phyloP scores from a whole-genome alignment of 2,888 invertebrate genomes.

The Odontothrips loti region DNA sequence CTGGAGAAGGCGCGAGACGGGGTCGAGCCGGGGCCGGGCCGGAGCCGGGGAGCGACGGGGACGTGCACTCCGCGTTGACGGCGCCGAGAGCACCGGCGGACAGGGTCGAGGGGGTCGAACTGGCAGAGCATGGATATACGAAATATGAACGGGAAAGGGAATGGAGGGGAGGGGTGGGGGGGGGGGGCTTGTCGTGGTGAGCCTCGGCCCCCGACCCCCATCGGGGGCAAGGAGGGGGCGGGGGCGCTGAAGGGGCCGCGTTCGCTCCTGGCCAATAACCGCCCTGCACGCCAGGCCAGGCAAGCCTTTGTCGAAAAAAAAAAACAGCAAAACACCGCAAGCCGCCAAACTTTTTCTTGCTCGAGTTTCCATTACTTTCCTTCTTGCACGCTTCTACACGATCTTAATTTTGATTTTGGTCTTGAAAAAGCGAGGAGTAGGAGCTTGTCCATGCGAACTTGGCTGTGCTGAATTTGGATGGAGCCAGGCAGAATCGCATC shows the following conservation, averaged over 20 bases:
- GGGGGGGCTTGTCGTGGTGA: not conserved
- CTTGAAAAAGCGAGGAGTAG: no score
- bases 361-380: no score
- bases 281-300: not conserved
- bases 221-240: not conserved
- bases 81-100: not conserved
- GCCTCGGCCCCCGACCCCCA: not conserved
- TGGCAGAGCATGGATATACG: not conserved
- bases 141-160: not conserved
- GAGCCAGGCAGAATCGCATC: no score
- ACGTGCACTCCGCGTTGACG: not conserved
- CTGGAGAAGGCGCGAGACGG: not conserved
- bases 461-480: no score
- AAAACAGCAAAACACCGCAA: not conserved
- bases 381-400: no score
- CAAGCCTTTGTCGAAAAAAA: not conserved
- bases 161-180: not conserved
- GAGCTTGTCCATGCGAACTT: no score
- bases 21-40: not conserved
- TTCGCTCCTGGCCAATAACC: not conserved
- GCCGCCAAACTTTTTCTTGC: not conserved
- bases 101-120: slow-evolving; percentile 7
- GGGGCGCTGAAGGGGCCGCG: not conserved
- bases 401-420: no score
- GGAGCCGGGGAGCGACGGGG: not conserved